Percentiles rank a stretch among this genome's conserved stretches.
Evolutionary conservation across 2,797 vertebrate genomes (phyloP).

Genomic region (Babyrousa celebensis): DNA sequence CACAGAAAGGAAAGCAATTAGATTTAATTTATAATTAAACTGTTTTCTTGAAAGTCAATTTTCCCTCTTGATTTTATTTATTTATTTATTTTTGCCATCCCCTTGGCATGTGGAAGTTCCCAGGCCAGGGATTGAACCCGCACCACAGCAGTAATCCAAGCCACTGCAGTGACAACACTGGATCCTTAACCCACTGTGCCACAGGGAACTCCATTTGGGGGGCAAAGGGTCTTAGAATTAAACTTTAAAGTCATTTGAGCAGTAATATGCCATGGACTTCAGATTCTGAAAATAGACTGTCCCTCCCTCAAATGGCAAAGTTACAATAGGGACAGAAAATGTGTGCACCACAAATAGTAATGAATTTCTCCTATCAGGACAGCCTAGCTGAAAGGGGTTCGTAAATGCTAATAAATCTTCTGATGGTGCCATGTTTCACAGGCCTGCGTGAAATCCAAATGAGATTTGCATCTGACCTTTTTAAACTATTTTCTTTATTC

Average conservation of each 20-base stretch:
- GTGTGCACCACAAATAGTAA: background rate
- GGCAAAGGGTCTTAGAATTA: too few relatives aligned
- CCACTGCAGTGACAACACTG: too few relatives aligned
- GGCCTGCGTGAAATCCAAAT: slow-evolving; percentile 58
- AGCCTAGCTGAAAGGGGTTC: background rate
- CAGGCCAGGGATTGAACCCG: too few relatives aligned
- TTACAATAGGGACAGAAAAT: background rate
- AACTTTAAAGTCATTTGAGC: background rate
- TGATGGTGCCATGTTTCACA: slow-evolving; percentile 10
- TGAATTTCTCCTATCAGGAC: background rate
- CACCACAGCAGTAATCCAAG: too few relatives aligned
- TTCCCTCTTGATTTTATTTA: too few relatives aligned
- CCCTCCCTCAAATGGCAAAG: background rate
- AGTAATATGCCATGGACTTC: background rate
- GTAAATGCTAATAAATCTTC: slow-evolving; percentile 3
- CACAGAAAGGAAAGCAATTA: background rate
- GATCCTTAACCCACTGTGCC: too few relatives aligned
- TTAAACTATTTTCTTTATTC: slow-evolving; percentile 50
- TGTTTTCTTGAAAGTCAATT: too few relatives aligned
- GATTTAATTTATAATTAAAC: slow-evolving; percentile 1
- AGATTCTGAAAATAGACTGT: background rate
- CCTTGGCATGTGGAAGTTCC: too few relatives aligned
- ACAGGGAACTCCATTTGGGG: too few relatives aligned
- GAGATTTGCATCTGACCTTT: background rate
- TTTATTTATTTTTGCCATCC: too few relatives aligned